Evolutionary conservation across 2,113 vertebrate species (phyloP), one percentile per base, ranked within the genome.

Genomic region (Seriola aureovittata): DNA sequence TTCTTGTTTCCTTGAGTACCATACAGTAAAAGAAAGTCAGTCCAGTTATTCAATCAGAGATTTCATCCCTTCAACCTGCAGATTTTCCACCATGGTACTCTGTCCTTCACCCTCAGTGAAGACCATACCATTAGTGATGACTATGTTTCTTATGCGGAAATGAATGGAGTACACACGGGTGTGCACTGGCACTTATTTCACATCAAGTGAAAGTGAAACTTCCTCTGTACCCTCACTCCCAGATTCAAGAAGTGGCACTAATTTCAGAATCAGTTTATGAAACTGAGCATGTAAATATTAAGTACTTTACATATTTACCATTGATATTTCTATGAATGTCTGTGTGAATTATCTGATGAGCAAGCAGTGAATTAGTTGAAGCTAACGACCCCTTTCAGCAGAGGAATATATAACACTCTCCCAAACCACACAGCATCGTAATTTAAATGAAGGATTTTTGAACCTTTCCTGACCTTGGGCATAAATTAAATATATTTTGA

Each of bases 181-280:
- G 21, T 50, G n/a, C 57, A 32, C 44, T 76, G 60, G 38, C 25
- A 55, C 21, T 62, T 55, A 70, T 73, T 25, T 50, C 46, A 68
- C 42, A 63, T 36, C 54, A 23, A 58, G 12, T 57, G 63, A 65
- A 23, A 54, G 59, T 58, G 9, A 52, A 66, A 78, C n/a, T 42
- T 65, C 67, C 12, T 48, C 25, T 57, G 14, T 50, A 19, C 13
- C 60, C 17, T 58, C 34, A 63, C 54, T 70, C 40, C 40, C 13
- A 44, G 63, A 46, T 50, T 69, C 40, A 62, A 70, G 17, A 21
- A 40, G 16, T 69, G 63, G 54, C 59, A 80, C 48, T 38, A 36
- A 69, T 82, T 77, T 80, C 38, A 12, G 17, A 36, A n/a, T 84
- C 40, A 77, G 70, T 80, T 74, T 44, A 75, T 63, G 14, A 70